Evolutionary conservation across 1,140 invertebrate genomes (phyloP).

Genomic region (Chironomus tepperi): DNA sequence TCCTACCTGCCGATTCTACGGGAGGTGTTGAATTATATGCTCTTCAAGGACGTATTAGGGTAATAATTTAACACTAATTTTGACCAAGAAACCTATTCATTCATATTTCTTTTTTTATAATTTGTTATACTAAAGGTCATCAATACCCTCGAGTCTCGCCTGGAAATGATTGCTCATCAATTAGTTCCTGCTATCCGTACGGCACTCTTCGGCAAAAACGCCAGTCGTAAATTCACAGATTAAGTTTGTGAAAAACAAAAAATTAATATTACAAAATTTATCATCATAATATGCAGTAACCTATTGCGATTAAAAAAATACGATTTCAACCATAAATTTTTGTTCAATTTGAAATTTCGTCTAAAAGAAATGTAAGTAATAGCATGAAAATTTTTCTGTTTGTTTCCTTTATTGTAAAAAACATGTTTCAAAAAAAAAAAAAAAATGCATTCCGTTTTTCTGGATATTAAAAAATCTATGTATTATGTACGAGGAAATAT

Average conservation of each 20-base stretch:
- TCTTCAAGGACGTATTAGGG: slow-evolving; percentile 76
- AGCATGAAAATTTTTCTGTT: neutral
- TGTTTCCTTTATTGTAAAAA: neutral
- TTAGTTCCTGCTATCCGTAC: slow-evolving; percentile 88
- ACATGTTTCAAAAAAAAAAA: neutral
- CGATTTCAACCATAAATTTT: neutral
- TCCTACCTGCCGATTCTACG: slow-evolving; percentile 66
- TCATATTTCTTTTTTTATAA: slow-evolving; percentile 23
- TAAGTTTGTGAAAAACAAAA: slow-evolving; percentile 46
- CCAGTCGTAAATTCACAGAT: slow-evolving; percentile 94
- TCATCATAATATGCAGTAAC: neutral
- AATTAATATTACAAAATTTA: neutral
- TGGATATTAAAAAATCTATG: neutral
- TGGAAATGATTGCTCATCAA: slow-evolving; percentile 90
- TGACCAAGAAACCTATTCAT: neutral
- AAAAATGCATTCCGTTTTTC: neutral
- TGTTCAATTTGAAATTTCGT: neutral
- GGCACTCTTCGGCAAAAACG: slow-evolving; percentile 88
- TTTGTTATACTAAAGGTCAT: slow-evolving; percentile 58
- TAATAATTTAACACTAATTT: no score
- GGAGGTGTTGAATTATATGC: slow-evolving; percentile 87
- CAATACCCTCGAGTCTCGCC: slow-evolving; percentile 89
- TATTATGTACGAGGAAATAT: slow-evolving; percentile 1
- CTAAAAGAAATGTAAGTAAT: no score
- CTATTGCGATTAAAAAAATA: neutral